A percentile compares a stretch with the other conserved stretches of the same genome.
Evolutionary conservation across 1,140 invertebrate genomes (phyloP).

Genomic region (Caenorhabditis latens): DNA sequence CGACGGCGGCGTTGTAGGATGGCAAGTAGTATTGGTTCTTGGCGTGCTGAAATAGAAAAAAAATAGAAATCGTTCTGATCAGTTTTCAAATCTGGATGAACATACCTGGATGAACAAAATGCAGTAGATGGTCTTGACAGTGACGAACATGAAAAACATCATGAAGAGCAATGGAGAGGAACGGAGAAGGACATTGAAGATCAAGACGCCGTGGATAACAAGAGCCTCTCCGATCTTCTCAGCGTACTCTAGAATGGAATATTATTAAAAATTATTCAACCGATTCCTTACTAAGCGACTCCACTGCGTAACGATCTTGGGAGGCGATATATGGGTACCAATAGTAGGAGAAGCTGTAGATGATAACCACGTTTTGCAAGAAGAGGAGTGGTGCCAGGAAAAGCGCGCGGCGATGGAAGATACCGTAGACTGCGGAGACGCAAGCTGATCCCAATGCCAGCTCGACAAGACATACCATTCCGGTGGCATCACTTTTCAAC

Average conservation of each 20-base stretch:
- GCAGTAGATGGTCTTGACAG: background rate
- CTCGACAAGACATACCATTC: too few relatives aligned
- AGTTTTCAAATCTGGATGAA: background rate
- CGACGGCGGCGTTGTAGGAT: background rate
- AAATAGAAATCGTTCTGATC: background rate
- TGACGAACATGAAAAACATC: background rate
- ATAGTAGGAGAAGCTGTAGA: slow-evolving; percentile 6
- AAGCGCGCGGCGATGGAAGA: background rate
- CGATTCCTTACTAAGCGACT: background rate
- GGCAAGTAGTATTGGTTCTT: background rate
- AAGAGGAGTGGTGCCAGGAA: slow-evolving; percentile 22
- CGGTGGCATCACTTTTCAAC: too few relatives aligned
- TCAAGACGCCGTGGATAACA: too few relatives aligned
- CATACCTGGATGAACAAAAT: background rate
- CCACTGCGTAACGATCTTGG: background rate
- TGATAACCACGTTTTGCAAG: background rate
- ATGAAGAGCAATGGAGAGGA: background rate
- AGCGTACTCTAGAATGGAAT: background rate
- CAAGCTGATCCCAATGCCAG: background rate
- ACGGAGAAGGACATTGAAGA: background rate
- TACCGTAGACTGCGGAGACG: background rate
- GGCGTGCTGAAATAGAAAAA: background rate
- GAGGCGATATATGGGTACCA: background rate
- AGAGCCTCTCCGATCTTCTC: too few relatives aligned
- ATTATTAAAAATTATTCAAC: background rate